Evolutionary conservation across 2,797 vertebrate genomes (phyloP).

Genomic region (Lutjanus campechanus): DNA sequence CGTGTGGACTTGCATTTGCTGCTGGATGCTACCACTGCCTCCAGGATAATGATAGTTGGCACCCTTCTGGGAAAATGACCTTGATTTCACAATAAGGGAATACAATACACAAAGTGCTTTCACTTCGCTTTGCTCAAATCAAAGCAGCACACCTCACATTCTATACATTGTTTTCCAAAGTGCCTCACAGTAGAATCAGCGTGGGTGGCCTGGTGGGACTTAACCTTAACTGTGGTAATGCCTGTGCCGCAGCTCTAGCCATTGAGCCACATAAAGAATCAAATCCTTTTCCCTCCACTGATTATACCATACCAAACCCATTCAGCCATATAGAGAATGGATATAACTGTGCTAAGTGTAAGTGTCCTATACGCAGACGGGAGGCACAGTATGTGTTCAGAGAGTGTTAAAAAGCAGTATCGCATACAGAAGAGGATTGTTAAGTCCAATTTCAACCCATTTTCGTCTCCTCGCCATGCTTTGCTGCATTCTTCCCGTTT

Average conservation of each 20-base stretch:
- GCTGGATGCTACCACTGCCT: slow-evolving; percentile 13
- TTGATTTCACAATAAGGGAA: slow-evolving; percentile 44
- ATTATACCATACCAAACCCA: slow-evolving; percentile 28
- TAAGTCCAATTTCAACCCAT: slow-evolving; percentile 27
- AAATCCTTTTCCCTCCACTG: slow-evolving; percentile 23
- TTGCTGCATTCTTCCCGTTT: slow-evolving; percentile 22
- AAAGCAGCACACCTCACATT: slow-evolving; percentile 10
- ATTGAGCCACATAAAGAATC: slow-evolving; percentile 13
- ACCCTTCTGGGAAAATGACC: slow-evolving; percentile 35
- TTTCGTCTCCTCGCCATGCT: slow-evolving; percentile 30
- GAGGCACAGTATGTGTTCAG: slow-evolving; percentile 16
- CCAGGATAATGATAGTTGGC: slow-evolving; percentile 43
- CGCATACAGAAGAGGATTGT: slow-evolving; percentile 20
- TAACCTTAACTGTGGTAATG: slow-evolving; percentile 24
- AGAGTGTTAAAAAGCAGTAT: slow-evolving; percentile 34
- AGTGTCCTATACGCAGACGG: background rate
- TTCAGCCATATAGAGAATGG: slow-evolving; percentile 6
- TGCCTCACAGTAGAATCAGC: slow-evolving; percentile 15
- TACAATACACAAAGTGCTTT: slow-evolving; percentile 13
- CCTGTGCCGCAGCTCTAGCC: background rate
- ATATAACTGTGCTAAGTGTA: slow-evolving; percentile 1
- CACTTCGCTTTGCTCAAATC: slow-evolving; percentile 20
- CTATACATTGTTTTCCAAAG: slow-evolving; percentile 36
- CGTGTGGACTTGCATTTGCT: background rate
- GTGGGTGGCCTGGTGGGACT: slow-evolving; percentile 27